Conservation (phyloP, 2,113 vertebrate species). For the Vireo altiloquus region DNA sequence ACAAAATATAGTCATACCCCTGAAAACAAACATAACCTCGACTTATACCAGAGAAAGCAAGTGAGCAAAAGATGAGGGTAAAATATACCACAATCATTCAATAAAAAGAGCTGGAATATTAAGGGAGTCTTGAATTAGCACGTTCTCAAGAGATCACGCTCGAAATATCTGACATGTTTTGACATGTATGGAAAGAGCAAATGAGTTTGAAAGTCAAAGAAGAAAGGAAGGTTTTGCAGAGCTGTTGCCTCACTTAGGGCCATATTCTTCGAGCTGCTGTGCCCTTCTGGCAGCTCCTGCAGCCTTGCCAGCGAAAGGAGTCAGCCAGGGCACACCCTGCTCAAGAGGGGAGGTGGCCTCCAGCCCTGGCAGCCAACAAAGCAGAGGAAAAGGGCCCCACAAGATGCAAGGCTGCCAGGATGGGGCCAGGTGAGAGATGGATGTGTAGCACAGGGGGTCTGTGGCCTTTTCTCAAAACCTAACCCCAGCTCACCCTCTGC, state of each 20-base stretch:
- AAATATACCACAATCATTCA: slow-evolving; percentile 38
- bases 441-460: fast-evolving
- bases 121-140: slow-evolving; percentile 33
- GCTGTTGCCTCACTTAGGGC: background rate
- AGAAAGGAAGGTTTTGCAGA: slow-evolving; percentile 13
- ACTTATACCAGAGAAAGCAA: background rate
- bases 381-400: background rate
- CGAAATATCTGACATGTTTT: slow-evolving; percentile 53
- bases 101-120: slow-evolving; percentile 56
- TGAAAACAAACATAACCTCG: slow-evolving; percentile 40
- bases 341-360: background rate
- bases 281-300: background rate
- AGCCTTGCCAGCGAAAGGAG: background rate
- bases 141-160: slow-evolving; percentile 43
- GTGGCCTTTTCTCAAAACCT: background rate
- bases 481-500: background rate
- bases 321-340: background rate
- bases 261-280: fast-evolving
- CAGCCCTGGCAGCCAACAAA: background rate
- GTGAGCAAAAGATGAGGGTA: background rate
- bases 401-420: background rate
- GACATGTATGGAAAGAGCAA: slow-evolving; percentile 24
- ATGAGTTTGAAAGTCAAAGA: slow-evolving; percentile 38
- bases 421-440: background rate
- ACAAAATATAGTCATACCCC: slow-evolving; percentile 32